These are phyloP conservation scores for Drosophila emarginata DNA, from an alignment of 2,888 invertebrate species.

Conservation along the genomic window DNA sequence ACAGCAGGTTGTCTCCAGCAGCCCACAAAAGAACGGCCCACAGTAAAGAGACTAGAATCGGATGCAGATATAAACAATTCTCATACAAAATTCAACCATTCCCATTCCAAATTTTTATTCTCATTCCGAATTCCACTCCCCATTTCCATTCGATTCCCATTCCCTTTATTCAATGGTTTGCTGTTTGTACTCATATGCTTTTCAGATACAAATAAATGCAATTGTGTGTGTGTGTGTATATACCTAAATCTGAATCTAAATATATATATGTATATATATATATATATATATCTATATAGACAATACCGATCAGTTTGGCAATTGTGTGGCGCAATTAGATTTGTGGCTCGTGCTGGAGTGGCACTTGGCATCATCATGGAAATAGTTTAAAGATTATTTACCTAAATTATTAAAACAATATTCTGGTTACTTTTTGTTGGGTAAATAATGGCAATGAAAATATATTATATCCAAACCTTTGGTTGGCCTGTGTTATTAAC, in stretches of 20 bases:
- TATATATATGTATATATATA: neutral
- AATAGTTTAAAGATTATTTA: constrained; percentile 2
- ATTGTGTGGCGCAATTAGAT: constrained; percentile 33
- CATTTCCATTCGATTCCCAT: neutral
- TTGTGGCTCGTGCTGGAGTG: constrained; percentile 16
- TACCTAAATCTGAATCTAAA: neutral
- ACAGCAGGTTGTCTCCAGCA: constrained; percentile 78
- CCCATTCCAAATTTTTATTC: constrained; percentile 2
- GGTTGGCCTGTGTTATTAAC: too few relatives aligned
- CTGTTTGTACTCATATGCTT: constrained; percentile 51
- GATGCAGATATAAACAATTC: constrained; percentile 64
- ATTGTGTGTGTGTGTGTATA: neutral
- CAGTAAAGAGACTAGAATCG: constrained; percentile 34
- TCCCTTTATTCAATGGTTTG: constrained; percentile 1
- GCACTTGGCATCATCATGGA: constrained; percentile 23
- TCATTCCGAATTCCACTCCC: neutral
- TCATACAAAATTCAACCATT: constrained; percentile 13
- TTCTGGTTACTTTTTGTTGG: neutral
- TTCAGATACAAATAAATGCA: constrained; percentile 41
- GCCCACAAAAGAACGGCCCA: neutral
- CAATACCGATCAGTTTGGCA: constrained; percentile 1
- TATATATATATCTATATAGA: neutral
- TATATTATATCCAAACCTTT: too few relatives aligned
- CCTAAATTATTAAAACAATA: too few relatives aligned
- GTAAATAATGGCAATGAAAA: too few relatives aligned